These are phyloP conservation scores for Metaphire vulgaris DNA, from an alignment of 1,140 invertebrate genomes.

Conservation along the genomic window DNA sequence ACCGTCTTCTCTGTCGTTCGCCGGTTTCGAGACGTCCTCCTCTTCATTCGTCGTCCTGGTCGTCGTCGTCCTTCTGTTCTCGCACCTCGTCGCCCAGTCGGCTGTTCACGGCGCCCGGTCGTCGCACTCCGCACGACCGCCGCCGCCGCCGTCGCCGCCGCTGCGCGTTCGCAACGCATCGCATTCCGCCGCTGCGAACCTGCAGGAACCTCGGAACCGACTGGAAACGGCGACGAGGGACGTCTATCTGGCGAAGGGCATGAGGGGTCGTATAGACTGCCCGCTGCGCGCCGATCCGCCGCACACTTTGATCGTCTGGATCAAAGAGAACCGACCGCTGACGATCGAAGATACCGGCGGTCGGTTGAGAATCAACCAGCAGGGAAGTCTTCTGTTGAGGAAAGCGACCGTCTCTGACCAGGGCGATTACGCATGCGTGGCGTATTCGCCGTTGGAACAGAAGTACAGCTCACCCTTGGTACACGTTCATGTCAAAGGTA, in stretches of 20 bases:
- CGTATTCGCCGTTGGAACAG: neutral
- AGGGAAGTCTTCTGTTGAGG: neutral
- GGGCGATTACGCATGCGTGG: neutral
- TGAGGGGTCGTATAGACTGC: neutral
- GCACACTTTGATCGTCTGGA: neutral
- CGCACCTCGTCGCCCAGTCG: neutral
- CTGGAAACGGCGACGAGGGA: neutral
- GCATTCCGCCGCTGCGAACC: neutral
- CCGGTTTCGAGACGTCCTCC: neutral
- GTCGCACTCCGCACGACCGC: neutral
- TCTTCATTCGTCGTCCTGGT: neutral
- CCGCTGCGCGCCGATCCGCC: neutral
- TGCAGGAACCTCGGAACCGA: neutral
- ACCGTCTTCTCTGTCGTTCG: neutral
- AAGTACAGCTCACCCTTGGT: neutral
- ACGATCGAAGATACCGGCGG: neutral
- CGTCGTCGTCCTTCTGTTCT: neutral
- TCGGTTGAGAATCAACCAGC: neutral
- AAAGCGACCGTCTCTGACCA: neutral
- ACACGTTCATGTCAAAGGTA: neutral
- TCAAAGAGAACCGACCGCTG: neutral
- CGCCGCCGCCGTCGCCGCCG: neutral
- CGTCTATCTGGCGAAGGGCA: neutral
- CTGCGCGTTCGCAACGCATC: no score
- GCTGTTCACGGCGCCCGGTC: no score